phyloP scores from a whole-genome alignment of 1,140 invertebrate species.

The Zaprionus kolodkinae region DNA sequence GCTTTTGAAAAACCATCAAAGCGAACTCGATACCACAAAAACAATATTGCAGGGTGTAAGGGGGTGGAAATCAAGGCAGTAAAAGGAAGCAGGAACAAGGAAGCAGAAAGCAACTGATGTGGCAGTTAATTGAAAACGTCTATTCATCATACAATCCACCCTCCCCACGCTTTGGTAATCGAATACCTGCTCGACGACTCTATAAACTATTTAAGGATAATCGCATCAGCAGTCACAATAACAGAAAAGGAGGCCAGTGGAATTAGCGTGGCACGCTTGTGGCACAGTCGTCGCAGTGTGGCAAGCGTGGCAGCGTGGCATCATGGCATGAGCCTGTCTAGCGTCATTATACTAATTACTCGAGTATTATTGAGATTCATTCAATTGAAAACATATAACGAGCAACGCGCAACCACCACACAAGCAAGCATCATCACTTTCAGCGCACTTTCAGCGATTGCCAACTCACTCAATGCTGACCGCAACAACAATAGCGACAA shows the following conservation, averaged over 20 bases:
- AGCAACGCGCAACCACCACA: conserved; percentile 31
- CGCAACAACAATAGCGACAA: conserved; percentile 47
- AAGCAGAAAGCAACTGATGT: conserved; percentile 52
- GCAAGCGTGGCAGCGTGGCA: conserved; percentile 49
- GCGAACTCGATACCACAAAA: conserved; percentile 64
- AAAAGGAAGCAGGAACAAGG: conserved; percentile 17
- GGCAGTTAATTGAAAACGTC: conserved; percentile 75
- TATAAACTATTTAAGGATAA: conserved; percentile 60
- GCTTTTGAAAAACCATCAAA: conserved; percentile 83
- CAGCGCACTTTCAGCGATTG: conserved; percentile 52
- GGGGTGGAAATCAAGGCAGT: background rate
- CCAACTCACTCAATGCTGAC: conserved; percentile 69
- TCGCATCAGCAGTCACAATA: conserved; percentile 58
- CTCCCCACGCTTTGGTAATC: conserved; percentile 47
- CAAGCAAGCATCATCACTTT: conserved; percentile 50
- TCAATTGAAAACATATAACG: conserved; percentile 75
- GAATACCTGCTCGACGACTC: conserved; percentile 64
- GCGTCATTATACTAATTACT: conserved; percentile 82
- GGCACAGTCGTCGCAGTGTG: conserved; percentile 43
- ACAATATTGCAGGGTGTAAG: conserved; percentile 12
- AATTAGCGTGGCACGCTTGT: conserved; percentile 42
- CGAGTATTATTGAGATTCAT: conserved; percentile 81
- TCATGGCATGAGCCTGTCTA: conserved; percentile 25
- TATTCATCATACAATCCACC: conserved; percentile 64
- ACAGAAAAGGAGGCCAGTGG: conserved; percentile 1